Percentiles rank a stretch among this genome's conserved stretches.
Evolutionary conservation across 1,140 invertebrate genomes (phyloP).

Genomic region (Vanessa atalanta): DNA sequence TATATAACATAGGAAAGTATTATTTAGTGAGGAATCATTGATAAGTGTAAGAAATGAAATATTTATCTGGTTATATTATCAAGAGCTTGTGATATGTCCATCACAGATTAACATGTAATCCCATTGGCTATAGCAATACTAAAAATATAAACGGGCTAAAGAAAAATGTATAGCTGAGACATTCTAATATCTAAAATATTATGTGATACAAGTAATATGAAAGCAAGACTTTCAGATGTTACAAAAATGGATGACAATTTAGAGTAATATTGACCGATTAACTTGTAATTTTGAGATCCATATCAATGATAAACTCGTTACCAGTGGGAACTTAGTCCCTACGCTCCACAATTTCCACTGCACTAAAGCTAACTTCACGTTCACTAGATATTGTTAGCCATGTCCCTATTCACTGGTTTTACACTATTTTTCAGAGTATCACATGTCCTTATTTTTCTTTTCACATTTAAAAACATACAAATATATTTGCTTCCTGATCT

Average conservation of each 20-base stretch:
- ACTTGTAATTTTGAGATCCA: constrained; percentile 61
- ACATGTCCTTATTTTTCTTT: constrained; percentile 78
- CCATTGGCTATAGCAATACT: constrained; percentile 49
- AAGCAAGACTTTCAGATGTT: constrained; percentile 47
- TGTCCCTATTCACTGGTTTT: constrained; percentile 69
- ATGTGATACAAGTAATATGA: constrained; percentile 51
- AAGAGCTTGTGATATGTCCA: constrained; percentile 34
- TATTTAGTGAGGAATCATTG: constrained; percentile 9
- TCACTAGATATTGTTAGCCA: constrained; percentile 61
- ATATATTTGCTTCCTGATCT: constrained; percentile 73
- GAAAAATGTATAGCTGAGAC: constrained; percentile 46
- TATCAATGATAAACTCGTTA: constrained; percentile 43
- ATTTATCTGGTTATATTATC: constrained; percentile 14
- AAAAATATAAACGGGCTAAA: constrained; percentile 64
- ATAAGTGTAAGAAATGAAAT: constrained; percentile 11
- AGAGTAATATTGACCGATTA: background rate
- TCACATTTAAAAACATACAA: constrained; percentile 74
- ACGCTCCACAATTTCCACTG: constrained; percentile 53
- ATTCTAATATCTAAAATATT: constrained; percentile 42
- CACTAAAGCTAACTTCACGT: constrained; percentile 63
- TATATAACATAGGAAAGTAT: background rate
- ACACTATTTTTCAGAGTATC: constrained; percentile 66
- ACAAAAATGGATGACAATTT: constrained; percentile 26
- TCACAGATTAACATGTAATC: constrained; percentile 27
- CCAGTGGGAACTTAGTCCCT: constrained; percentile 60